Evolutionary conservation across 1,140 invertebrate genomes (phyloP), one percentile per base, ranked within the genome.

Genomic region (Acromyrmex echinatior): DNA sequence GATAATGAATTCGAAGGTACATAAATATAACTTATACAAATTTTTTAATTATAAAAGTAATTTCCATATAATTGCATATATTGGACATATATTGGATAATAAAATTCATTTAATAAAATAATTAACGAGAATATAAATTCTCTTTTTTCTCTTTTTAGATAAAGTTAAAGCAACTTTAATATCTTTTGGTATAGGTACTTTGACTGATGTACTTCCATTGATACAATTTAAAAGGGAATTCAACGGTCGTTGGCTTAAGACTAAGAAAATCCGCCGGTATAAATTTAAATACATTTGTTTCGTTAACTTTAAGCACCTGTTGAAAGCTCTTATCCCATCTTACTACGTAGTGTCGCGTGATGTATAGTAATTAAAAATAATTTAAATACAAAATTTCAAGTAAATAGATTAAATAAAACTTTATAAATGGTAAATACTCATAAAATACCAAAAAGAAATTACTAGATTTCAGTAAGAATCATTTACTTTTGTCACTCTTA

Each of bases 221-320:
- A 71, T 71, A 58, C 31, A 81, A 71, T 3, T 14, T 80, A 68
- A 0, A 45, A 71, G 12, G 7, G 18, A 9, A 81, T 81, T 71
- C 25, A 81, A 81, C 16, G 28, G 28, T 39, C 79, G 63, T 81
- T 39, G 21, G 49, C 21, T 80, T 45, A 70, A 80, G 79, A 60
- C 21, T 56, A 71, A 71, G 66, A 45, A 9, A 58, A 81, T 71
- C 16, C 66, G 18, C 16, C 66, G 18, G 65, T 81, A 81, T 71
- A 81, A 81, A 81, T 81, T 71, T 81, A 71, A 81, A 81, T 71
- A 81, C 51, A 81, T 71, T 81, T 71, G 65, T 81, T 81, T 81
- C 51, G 35, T 66, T 58, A 71, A 81, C 60, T 81, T 81, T 58
- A 45, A 71, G 25, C 53, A 81, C 66, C 79, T 71, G 79, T 81